Base-by-base conservation (phyloP, 2,888 invertebrate genomes). In the Ophioninae sp. region DNA sequence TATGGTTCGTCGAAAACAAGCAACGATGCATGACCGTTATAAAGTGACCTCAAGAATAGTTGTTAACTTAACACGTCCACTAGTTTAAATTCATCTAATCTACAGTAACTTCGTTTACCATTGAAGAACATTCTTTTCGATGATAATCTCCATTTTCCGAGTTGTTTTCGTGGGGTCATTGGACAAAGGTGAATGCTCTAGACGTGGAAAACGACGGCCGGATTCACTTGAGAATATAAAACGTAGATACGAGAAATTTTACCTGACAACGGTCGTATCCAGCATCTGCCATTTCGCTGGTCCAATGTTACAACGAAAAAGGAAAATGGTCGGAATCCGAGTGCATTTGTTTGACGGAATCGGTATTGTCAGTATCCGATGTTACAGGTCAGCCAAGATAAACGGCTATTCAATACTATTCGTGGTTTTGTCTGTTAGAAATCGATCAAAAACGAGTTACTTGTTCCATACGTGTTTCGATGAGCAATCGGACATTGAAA, bases 381-480 rank as follows among this genome's bases (percentile, higher is more conserved):
- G 67, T 58, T 61, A 58, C 58, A 58, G 64, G 74, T 74, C 69
- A 51, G 58, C 44, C 22, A 23, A 23, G 23, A 63, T 51, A 20
- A 30, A 73, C 58, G 44, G 56, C n/a, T n/a, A 41, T 30, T 10
- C n/a, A 13, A 68, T 68, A 58, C 30, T 39, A 72, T 68, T 79
- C 72, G 76, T 61, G 76, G 58, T 76, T 56, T 56, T 17, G 76
- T 83, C 41, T 76, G 65, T 73, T 63, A 63, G 61, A 61, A 79
- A 82, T 75, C 41, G 61, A 68, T 79, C 75, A 79, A 76, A 64
- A 65, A 56, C 64, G 56, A 67, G 71, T 73, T 79, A 79, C 79
- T 75, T 74, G n/a, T 72, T 58, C 75, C 59, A 13, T 41, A 39
- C 37, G 23, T 56, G 51, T 61, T 20, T 56, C 41, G 71, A 41